Conservation (phyloP, 1,140 invertebrate species). For the Sitophilus oryzae region DNA sequence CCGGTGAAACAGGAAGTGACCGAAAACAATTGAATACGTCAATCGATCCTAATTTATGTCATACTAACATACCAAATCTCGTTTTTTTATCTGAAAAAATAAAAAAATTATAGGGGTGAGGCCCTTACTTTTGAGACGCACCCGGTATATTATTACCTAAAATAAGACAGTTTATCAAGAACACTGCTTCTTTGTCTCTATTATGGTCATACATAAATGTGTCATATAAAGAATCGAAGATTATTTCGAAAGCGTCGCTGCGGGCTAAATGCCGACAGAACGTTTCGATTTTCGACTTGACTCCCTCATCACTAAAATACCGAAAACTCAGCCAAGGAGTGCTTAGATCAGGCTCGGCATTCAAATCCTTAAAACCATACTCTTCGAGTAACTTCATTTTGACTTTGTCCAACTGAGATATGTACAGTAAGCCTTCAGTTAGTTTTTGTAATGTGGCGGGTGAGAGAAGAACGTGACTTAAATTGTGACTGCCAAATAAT, state of each 20-base stretch:
- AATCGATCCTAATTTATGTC: no score
- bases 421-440: constrained; percentile 49
- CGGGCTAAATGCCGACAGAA: constrained; percentile 50
- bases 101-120: no score
- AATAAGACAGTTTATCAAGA: constrained; percentile 51
- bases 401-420: constrained; percentile 49
- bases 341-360: not conserved
- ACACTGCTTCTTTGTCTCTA: constrained; percentile 49
- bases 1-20: no score
- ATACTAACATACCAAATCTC: no score
- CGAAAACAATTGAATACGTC: no score
- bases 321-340: constrained; percentile 52
- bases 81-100: no score
- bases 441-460: constrained; percentile 48
- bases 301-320: constrained; percentile 44
- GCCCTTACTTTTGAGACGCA: not conserved
- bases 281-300: constrained; percentile 45
- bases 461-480: constrained; percentile 50
- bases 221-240: constrained; percentile 55
- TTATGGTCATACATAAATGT: constrained; percentile 45
- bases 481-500: constrained; percentile 49
- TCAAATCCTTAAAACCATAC: constrained; percentile 44
- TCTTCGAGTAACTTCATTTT: constrained; percentile 51
- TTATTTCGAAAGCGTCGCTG: constrained; percentile 47
- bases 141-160: constrained; percentile 46